Percentiles rank a stretch among this genome's conserved stretches.
Conservation (phyloP, 2,797 vertebrate species). For the Hyperoplus lanceolatus region DNA sequence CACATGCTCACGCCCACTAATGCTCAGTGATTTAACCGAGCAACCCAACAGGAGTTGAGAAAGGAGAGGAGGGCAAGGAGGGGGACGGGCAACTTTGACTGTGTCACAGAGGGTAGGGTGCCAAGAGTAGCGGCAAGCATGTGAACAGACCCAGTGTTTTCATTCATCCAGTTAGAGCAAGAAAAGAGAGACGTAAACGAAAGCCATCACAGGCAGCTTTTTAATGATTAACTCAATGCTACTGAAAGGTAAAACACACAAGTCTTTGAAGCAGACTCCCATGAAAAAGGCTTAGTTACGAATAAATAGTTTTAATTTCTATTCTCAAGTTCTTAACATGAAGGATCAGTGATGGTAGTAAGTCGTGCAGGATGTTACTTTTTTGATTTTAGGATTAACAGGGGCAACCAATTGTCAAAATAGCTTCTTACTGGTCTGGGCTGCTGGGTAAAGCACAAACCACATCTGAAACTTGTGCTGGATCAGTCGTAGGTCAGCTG, state of each 20-base stretch:
- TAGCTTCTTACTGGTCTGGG: slow-evolving; percentile 31
- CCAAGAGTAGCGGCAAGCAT: slow-evolving; percentile 50
- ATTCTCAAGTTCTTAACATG: slow-evolving; percentile 18
- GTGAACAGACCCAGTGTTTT: slow-evolving; percentile 61
- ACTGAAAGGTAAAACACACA: slow-evolving; percentile 30
- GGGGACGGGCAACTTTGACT: slow-evolving; percentile 52
- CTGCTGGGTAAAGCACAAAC: slow-evolving; percentile 42
- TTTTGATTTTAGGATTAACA: slow-evolving; percentile 21
- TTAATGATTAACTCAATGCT: slow-evolving; percentile 30
- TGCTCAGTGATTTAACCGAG: slow-evolving; percentile 62
- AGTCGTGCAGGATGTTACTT: slow-evolving; percentile 20
- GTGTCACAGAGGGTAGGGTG: slow-evolving; percentile 51
- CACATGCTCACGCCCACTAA: slow-evolving; percentile 74
- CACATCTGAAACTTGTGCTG: slow-evolving; percentile 62
- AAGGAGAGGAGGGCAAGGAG: slow-evolving; percentile 55
- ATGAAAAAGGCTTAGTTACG: slow-evolving; percentile 21
- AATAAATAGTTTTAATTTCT: slow-evolving; percentile 35
- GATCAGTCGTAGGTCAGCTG: slow-evolving; percentile 59
- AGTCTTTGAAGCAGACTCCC: slow-evolving; percentile 29
- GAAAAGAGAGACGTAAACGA: slow-evolving; percentile 5
- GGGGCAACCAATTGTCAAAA: slow-evolving; percentile 33
- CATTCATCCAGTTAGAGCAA: slow-evolving; percentile 61
- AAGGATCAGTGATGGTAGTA: slow-evolving; percentile 12
- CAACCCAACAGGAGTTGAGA: slow-evolving; percentile 56
- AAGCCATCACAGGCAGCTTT: neutral